phyloP scores from a whole-genome alignment of 1,140 invertebrate genomes.

The Drosophila albomicans region DNA sequence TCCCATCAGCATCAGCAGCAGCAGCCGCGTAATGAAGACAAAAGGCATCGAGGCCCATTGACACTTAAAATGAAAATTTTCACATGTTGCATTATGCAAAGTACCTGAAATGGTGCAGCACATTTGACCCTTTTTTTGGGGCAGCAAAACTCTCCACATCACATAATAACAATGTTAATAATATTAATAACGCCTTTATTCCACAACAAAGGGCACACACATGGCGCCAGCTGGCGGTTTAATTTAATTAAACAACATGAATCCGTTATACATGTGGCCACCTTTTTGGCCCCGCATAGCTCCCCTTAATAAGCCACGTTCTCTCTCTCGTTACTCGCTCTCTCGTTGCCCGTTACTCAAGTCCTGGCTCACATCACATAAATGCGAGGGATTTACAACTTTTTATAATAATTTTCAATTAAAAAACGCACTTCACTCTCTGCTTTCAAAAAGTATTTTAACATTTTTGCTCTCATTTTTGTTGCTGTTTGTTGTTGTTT shows the following conservation, averaged over 20 bases:
- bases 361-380: constrained; percentile 15
- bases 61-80: constrained; percentile 64
- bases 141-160: constrained; percentile 27
- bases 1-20: constrained; percentile 44
- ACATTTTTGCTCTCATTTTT: constrained; percentile 57
- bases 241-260: constrained; percentile 83
- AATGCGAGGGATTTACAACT: constrained; percentile 76
- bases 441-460: constrained; percentile 22
- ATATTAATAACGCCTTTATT: constrained; percentile 83
- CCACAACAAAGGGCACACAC: constrained; percentile 67
- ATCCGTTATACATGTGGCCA: constrained; percentile 71
- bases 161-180: constrained; percentile 68
- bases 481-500: constrained; percentile 16
- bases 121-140: constrained; percentile 50
- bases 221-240: constrained; percentile 62
- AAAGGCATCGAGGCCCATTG: constrained; percentile 64
- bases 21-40: constrained; percentile 65
- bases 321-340: not conserved
- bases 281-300: constrained; percentile 58
- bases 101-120: constrained; percentile 68
- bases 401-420: constrained; percentile 83
- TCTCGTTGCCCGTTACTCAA: not conserved
- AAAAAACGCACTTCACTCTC: constrained; percentile 73
- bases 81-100: constrained; percentile 77
- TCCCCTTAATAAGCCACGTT: constrained; percentile 59